Evolutionary conservation across 2,113 vertebrate species (phyloP), one percentile per base, ranked within the genome.

Genomic region (Myrmecobius fasciatus): DNA sequence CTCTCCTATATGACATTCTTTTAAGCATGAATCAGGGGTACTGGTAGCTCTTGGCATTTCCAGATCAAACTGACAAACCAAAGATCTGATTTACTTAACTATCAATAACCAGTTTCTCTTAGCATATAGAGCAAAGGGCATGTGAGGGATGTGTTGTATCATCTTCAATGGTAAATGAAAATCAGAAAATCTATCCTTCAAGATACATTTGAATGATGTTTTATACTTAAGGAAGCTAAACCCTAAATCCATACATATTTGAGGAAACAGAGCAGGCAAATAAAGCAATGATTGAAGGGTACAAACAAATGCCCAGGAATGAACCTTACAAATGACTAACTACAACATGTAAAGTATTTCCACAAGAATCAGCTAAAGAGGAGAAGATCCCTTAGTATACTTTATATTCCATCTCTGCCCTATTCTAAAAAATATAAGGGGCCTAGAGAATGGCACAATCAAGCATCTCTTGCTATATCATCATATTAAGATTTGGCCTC

Each of bases 291-390:
- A 47, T 54, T 94, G 51, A 36, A 52, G 95, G 89, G 60, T 49
- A 47, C 56, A 54, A 67, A 91, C 36, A 60, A 95, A 83, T 60
- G 31, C 89, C 53, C 94, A 93, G 95, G 67, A 96, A 60, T 51
- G 89, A 47, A 48, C 94, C 91, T 95, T 60, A 11, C 3, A 75
- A 90, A 90, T 24, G 48, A 49, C 89, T 48, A 91, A 52, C 89
- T 89, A 96, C 48, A 93, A 96, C 93, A 97, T 95, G 95, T 56
- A 51, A 92, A 54, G 94, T 75, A 91, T 75, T 94, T 90, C 90
- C 83, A 94, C 22, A 89, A 92, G 90, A 96, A 97, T 94, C 89
- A 97, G 91, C 89, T 94, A 75, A 26, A 12, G 31, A 3, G 49
- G 75, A 25, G 94, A 93, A 96, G 83, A 93, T 54, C 47, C 89